Base-by-base conservation (phyloP, 2,888 invertebrate genomes). In the Clepsis dumicolana region DNA sequence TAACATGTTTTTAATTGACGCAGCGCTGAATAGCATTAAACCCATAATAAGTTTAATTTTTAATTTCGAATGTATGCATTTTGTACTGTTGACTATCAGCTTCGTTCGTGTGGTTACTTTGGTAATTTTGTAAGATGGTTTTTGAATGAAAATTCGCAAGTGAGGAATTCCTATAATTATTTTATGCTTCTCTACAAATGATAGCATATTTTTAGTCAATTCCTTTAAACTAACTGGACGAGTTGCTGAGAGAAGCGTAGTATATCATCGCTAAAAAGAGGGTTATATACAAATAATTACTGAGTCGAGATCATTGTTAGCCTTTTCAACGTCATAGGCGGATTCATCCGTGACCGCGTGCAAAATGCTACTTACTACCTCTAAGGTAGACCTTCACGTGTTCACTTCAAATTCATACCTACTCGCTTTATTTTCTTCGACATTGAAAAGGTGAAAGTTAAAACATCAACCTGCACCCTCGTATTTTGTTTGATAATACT, bases 21-120 rank as follows among this genome's bases (percentile, higher is more conserved):
- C 71, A 75, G 75, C 77, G 74, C 73, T 68, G 60, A 75, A 72
- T 75, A 77, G 78, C 80, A 80, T 80, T 81, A 79, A n/a, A 75
- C 73, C 73, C 73, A 72, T 71, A 74, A 77, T 78, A 75, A 76
- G 75, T 73, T 77, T 74, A 72, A 65, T 73, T 69, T 71, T 68
- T 64, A 72, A 74, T 71, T 70, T 70, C 72, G 75, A 64, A 72
- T 78, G 78, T 76, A 79, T 77, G 80, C 77, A 73, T 77, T 73
- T 60, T 68, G 41, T 54, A 65, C 32, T 35, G 24, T 41, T 62
- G 29, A 35, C 57, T 60, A 44, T 24, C 62, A 44, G 64, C 38
- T 16, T 41, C 64, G 54, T 54, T 66, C 61, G 61, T 54, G 27
- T 65, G 59, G 59, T 65, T 35, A 48, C 32, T 29, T 61, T 66